Percentiles rank a stretch among this genome's conserved stretches.
These are phyloP conservation scores for Hypocryptadius cinnamomeus DNA, from an alignment of 2,113 vertebrate species.

Conservation along the genomic window DNA sequence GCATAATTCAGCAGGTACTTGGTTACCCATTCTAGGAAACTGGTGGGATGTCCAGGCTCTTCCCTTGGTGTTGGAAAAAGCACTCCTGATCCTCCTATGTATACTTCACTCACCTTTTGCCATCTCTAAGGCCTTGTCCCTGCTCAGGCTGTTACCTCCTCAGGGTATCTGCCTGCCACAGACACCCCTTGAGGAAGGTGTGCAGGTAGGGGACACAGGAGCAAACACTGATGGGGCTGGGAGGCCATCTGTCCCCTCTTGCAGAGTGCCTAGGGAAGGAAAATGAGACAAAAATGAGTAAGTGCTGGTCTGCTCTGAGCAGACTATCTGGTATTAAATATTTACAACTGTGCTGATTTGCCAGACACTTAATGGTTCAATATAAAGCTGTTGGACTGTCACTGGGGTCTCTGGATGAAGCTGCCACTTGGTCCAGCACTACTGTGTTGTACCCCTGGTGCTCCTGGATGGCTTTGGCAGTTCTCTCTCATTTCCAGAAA, in stretches of 20 bases:
- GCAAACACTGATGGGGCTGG: not conserved
- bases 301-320: not conserved
- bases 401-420: not conserved
- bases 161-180: not conserved
- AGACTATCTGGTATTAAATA: not conserved
- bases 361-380: not conserved
- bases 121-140: not conserved
- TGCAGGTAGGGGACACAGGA: not conserved
- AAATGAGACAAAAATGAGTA: not conserved
- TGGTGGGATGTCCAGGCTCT: not conserved
- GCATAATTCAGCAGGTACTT: not conserved
- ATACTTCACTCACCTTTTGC: not conserved
- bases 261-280: not conserved
- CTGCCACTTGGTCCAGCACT: not conserved
- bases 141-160: rapidly evolving
- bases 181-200: rapidly evolving
- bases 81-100: rapidly evolving
- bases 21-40: not conserved
- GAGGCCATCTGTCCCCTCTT: not conserved
- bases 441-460: rapidly evolving
- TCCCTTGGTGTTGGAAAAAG: not conserved
- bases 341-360: not conserved
- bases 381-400: not conserved
- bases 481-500: not conserved
- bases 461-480: not conserved